Evolutionary conservation across 2,797 vertebrate species (phyloP).

Genomic region (Siniperca undulata): DNA sequence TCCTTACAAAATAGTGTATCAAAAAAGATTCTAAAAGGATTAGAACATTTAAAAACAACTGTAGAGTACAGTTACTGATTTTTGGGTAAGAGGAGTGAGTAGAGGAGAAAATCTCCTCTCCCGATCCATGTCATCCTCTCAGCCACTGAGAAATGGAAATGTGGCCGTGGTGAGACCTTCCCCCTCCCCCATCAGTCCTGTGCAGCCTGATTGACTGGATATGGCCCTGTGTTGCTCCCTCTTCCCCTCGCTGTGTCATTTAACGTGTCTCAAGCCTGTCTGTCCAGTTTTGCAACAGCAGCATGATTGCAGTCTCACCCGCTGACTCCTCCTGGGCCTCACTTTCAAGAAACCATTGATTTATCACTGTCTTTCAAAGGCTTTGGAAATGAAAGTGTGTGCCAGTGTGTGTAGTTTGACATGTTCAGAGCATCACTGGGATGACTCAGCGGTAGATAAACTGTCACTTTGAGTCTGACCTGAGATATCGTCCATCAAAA

Average conservation of each 20-base stretch:
- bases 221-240: conserved; percentile 41
- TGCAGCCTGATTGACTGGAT: conserved; percentile 76
- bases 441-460: conserved; percentile 50
- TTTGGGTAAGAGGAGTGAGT: not conserved
- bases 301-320: conserved; percentile 30
- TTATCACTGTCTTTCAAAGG: not conserved
- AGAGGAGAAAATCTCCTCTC: not conserved
- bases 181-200: conserved; percentile 47
- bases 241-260: conserved; percentile 20
- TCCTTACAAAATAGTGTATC: not conserved
- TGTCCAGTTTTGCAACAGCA: conserved; percentile 68
- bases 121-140: conserved; percentile 40
- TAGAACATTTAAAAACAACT: not conserved
- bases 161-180: conserved; percentile 23
- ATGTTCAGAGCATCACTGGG: not conserved
- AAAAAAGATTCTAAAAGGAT: not conserved
- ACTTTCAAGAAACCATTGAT: conserved; percentile 31
- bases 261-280: conserved; percentile 53
- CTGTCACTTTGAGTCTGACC: conserved; percentile 6
- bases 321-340: conserved; percentile 8
- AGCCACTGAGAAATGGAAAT: conserved; percentile 35
- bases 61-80: not conserved
- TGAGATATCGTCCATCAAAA: conserved; percentile 25
- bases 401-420: conserved; percentile 12
- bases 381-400: conserved; percentile 26